Evolutionary conservation across 2,888 invertebrate species (phyloP).

Genomic region (Eupithecia vulgata): DNA sequence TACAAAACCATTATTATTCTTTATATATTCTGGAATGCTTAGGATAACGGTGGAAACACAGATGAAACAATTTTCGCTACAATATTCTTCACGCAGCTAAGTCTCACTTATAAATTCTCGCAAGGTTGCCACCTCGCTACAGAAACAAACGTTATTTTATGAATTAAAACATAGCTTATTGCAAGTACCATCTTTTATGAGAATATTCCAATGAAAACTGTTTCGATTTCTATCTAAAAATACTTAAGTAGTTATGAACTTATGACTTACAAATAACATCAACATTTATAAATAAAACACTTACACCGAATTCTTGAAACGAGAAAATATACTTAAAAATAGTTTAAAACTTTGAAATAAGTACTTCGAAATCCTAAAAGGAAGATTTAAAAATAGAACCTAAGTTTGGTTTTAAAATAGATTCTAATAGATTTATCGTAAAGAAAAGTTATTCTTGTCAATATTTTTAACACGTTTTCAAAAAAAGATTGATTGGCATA

Average conservation of each 20-base stretch:
- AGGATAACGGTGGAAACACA: constrained; percentile 32
- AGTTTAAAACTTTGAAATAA: not conserved
- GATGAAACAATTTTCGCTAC: constrained; percentile 1
- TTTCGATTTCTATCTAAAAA: not conserved
- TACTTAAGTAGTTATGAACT: constrained; percentile 1
- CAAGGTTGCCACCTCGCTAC: not conserved
- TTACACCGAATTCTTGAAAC: constrained; percentile 11
- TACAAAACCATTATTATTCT: constrained; percentile 29
- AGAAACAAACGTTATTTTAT: not conserved
- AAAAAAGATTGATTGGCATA: not conserved
- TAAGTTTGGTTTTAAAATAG: not conserved
- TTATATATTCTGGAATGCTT: constrained; percentile 41
- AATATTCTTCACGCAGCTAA: constrained; percentile 9
- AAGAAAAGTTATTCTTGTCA: not conserved
- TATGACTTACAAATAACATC: constrained; percentile 12
- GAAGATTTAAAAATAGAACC: not conserved
- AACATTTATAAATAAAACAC: constrained; percentile 26
- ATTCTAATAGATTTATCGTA: not conserved
- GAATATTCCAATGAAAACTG: not conserved
- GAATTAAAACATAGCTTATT: not conserved
- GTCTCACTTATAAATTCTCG: not conserved
- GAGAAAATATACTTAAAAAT: constrained; percentile 12
- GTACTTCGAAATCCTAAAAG: no score
- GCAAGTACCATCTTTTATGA: not conserved
- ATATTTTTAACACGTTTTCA: not conserved